Percentiles rank a stretch among this genome's conserved stretches.
Evolutionary conservation across 2,797 vertebrate genomes (phyloP).

Genomic region (Psittacula derbiana): DNA sequence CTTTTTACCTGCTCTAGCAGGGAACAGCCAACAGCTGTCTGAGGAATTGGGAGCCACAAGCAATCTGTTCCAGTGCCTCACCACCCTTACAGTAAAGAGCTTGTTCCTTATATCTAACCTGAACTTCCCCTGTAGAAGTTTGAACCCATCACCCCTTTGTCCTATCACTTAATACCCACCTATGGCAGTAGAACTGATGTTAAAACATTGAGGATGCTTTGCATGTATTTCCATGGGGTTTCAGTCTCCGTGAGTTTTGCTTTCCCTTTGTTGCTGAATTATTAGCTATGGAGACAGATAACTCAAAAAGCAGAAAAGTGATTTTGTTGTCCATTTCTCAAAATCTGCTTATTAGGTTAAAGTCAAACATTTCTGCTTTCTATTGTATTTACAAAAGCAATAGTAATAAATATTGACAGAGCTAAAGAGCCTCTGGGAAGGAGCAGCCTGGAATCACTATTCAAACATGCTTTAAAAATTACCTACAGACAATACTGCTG

Average conservation of each 20-base stretch:
- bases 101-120: neutral
- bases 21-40: neutral
- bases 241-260: neutral
- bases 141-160: neutral
- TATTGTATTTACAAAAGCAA: slow-evolving; percentile 49
- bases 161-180: neutral
- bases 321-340: slow-evolving; percentile 14
- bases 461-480: slow-evolving; percentile 60
- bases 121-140: neutral
- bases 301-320: neutral
- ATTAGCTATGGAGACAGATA: neutral
- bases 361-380: slow-evolving; percentile 51
- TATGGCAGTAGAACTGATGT: neutral
- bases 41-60: neutral
- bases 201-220: neutral
- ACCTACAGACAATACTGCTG: slow-evolving; percentile 28
- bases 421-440: slow-evolving; percentile 46
- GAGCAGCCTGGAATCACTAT: slow-evolving; percentile 29
- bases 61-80: neutral
- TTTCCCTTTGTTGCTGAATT: neutral
- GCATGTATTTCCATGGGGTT: neutral
- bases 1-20: neutral
- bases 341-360: slow-evolving; percentile 47
- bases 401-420: slow-evolving; percentile 62
- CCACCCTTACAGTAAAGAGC: neutral